Evolutionary conservation across 2,888 invertebrate species (phyloP).

Genomic region (Napeogenes inachia): DNA sequence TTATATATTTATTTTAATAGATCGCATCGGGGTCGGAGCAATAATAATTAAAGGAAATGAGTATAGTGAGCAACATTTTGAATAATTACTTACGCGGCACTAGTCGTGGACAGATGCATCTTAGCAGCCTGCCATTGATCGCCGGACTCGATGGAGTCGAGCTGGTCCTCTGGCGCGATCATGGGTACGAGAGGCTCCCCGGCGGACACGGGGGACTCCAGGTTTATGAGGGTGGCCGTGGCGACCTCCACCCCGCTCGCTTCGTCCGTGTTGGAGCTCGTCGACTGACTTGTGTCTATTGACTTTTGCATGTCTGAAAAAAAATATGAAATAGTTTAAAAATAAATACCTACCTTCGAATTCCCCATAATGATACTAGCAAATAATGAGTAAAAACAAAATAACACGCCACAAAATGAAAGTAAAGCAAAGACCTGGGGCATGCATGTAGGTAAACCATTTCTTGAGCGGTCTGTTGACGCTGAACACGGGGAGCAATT

Average conservation of each 20-base stretch:
- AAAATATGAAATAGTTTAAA: background rate
- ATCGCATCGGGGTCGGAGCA: no score
- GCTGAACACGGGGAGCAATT: constrained; percentile 62
- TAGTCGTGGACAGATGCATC: constrained; percentile 60
- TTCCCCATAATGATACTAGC: background rate
- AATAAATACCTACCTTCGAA: no score
- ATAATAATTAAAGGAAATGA: no score
- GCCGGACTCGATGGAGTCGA: constrained; percentile 68
- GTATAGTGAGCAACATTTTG: no score
- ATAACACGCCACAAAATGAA: constrained; percentile 36
- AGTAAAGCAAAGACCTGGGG: constrained; percentile 71
- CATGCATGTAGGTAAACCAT: constrained; percentile 77
- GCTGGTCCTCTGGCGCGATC: constrained; percentile 52
- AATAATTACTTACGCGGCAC: constrained; percentile 53
- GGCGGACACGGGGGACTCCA: constrained; percentile 59
- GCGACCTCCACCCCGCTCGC: constrained; percentile 58
- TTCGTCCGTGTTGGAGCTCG: constrained; percentile 62
- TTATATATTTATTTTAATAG: no score
- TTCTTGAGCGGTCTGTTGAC: constrained; percentile 69
- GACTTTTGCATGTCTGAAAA: constrained; percentile 47
- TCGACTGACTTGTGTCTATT: constrained; percentile 64
- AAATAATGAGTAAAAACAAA: constrained; percentile 9
- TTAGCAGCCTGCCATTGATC: constrained; percentile 61
- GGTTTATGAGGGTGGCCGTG: constrained; percentile 64
- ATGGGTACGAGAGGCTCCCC: constrained; percentile 34